Percentiles rank a stretch among this genome's conserved stretches.
Evolutionary conservation across 2,113 vertebrate genomes (phyloP).

Genomic region (Sialia sialis): DNA sequence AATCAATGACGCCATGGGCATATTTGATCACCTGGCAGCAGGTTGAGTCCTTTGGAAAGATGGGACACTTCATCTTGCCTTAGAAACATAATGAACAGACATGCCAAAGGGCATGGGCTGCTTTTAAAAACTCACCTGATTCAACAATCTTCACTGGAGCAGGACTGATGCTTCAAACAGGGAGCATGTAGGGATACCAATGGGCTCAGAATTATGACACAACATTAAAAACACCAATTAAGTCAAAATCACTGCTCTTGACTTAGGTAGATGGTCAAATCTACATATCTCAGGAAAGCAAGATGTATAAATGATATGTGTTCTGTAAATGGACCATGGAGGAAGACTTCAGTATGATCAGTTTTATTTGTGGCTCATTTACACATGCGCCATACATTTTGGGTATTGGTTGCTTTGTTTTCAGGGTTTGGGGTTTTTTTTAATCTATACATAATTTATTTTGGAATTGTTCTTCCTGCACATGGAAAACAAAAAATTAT

Average conservation of each 20-base stretch:
- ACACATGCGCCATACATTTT: background rate
- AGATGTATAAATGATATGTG: background rate
- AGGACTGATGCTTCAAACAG: background rate
- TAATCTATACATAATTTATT: background rate
- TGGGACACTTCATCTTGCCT: background rate
- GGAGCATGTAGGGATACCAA: background rate
- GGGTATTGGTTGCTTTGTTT: background rate
- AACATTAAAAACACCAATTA: background rate
- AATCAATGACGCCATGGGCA: background rate
- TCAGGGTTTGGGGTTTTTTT: accelerated
- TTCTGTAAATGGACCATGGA: background rate
- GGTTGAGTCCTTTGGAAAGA: background rate
- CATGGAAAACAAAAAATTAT: background rate
- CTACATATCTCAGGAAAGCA: background rate
- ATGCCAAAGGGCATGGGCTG: background rate
- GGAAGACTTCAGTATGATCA: background rate
- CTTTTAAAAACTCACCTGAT: background rate
- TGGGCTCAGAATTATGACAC: accelerated
- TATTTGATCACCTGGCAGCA: background rate
- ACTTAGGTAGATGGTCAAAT: background rate
- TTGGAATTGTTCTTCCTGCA: background rate
- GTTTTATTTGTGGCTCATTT: background rate
- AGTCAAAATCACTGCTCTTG: background rate
- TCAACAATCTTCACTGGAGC: background rate
- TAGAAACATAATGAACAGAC: background rate